These are phyloP conservation scores for Forbesichthys papilliferus DNA, from an alignment of 2,113 vertebrate genomes.

Conservation along the genomic window DNA sequence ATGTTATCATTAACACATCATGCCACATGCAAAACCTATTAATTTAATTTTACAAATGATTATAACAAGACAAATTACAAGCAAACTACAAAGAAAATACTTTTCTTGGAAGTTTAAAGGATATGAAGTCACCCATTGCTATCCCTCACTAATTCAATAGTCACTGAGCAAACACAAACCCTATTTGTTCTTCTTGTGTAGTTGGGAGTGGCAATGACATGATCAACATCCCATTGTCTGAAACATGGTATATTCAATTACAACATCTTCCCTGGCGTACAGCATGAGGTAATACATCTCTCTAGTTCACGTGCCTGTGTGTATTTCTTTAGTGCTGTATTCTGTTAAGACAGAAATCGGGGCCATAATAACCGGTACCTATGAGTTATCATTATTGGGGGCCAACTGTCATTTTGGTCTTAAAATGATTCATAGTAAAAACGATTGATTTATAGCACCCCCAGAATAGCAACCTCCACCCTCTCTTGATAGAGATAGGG, in stretches of 20 bases:
- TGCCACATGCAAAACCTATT: slow-evolving; percentile 11
- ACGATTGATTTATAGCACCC: no score
- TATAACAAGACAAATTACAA: slow-evolving; percentile 47
- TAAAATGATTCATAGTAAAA: no score
- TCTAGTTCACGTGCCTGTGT: slow-evolving; percentile 28
- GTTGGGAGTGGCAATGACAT: slow-evolving; percentile 66
- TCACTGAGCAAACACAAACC: slow-evolving; percentile 74
- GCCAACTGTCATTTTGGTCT: no score
- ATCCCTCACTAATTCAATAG: slow-evolving; percentile 69
- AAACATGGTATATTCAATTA: slow-evolving; percentile 63
- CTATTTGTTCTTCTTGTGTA: slow-evolving; percentile 66
- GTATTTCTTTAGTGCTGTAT: slow-evolving; percentile 8
- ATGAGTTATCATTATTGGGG: no score
- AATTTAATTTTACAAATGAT: slow-evolving; percentile 31
- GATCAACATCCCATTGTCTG: slow-evolving; percentile 71
- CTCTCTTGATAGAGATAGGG: no score
- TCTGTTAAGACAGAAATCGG: no score
- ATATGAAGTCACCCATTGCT: slow-evolving; percentile 75
- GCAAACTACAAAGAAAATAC: slow-evolving; percentile 54
- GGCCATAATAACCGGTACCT: no score
- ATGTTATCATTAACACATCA: slow-evolving; percentile 23
- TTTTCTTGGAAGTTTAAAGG: slow-evolving; percentile 53
- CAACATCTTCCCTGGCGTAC: slow-evolving; percentile 36
- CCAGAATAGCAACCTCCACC: no score
- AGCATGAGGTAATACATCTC: slow-evolving; percentile 57